These are phyloP conservation scores for Chelonus insularis DNA, from an alignment of 1,140 invertebrate species.

Conservation along the genomic window DNA sequence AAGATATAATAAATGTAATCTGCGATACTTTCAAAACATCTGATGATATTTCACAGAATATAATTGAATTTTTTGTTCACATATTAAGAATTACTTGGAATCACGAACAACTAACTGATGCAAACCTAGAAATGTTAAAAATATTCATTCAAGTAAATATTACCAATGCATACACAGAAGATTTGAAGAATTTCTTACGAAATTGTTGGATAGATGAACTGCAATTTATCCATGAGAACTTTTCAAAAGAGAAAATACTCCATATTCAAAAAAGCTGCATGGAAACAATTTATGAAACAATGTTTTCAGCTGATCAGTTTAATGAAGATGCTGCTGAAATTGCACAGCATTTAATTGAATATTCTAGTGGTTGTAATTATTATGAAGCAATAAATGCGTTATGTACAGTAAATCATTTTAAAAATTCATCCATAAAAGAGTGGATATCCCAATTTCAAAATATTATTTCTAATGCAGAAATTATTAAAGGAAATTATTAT, in stretches of 20 bases:
- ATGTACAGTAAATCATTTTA: constrained; percentile 39
- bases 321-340: constrained; percentile 49
- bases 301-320: constrained; percentile 40
- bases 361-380: constrained; percentile 35
- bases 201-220: constrained; percentile 33
- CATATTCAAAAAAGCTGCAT: constrained; percentile 27
- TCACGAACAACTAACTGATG: constrained; percentile 32
- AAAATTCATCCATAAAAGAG: constrained; percentile 9
- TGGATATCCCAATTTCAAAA: constrained; percentile 45
- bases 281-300: constrained; percentile 32
- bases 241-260: constrained; percentile 23
- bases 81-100: constrained; percentile 39
- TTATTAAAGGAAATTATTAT: constrained; percentile 47
- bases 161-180: constrained; percentile 20
- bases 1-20: constrained; percentile 55
- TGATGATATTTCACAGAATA: constrained; percentile 27
- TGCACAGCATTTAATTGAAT: constrained; percentile 52
- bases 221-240: constrained; percentile 25
- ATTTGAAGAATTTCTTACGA: constrained; percentile 22
- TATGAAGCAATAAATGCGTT: constrained; percentile 38
- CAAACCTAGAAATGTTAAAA: constrained; percentile 40
- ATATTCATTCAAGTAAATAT: constrained; percentile 42
- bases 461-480: constrained; percentile 46
- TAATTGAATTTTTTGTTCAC: constrained; percentile 36
- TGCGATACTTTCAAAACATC: constrained; percentile 35